phyloP scores from a whole-genome alignment of 2,113 vertebrate genomes.

The Microtus ochrogaster region DNA sequence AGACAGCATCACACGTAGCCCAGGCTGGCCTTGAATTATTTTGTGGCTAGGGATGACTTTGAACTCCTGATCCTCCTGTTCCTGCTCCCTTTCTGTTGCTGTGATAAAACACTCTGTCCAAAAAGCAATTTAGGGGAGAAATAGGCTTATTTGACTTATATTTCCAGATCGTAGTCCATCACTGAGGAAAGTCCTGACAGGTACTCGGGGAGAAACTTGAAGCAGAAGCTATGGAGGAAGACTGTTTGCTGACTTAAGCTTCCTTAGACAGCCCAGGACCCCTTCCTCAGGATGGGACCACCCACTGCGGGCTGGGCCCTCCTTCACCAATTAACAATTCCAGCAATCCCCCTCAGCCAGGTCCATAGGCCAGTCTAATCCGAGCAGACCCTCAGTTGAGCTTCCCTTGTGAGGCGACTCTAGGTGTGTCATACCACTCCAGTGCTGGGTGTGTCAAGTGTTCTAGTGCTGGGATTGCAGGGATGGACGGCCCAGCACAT shows the following conservation, averaged over 20 bases:
- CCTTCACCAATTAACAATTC: not conserved
- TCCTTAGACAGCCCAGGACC: not conserved
- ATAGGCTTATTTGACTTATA: not conserved
- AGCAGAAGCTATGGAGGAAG: not conserved
- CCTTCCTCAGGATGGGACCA: not conserved
- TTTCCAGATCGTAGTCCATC: not conserved
- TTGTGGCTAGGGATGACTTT: not conserved
- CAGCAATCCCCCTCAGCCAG: not conserved
- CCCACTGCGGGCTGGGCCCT: too few relatives aligned
- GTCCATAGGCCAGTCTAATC: not conserved
- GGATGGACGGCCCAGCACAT: not conserved
- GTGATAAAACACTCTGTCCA: not conserved
- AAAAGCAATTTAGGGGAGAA: not conserved
- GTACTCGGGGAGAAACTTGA: not conserved
- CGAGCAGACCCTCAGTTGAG: not conserved
- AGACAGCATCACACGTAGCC: not conserved
- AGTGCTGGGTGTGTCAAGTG: too few relatives aligned
- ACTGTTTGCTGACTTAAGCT: not conserved
- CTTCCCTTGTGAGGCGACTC: not conserved
- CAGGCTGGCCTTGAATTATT: not conserved
- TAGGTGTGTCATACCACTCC: not conserved
- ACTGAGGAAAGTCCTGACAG: not conserved
- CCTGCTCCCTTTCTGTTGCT: not conserved
- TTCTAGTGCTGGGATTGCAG: not conserved
- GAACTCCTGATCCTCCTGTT: not conserved